phyloP scores from a whole-genome alignment of 2,888 invertebrate species.

The Orchesella flavescens region DNA sequence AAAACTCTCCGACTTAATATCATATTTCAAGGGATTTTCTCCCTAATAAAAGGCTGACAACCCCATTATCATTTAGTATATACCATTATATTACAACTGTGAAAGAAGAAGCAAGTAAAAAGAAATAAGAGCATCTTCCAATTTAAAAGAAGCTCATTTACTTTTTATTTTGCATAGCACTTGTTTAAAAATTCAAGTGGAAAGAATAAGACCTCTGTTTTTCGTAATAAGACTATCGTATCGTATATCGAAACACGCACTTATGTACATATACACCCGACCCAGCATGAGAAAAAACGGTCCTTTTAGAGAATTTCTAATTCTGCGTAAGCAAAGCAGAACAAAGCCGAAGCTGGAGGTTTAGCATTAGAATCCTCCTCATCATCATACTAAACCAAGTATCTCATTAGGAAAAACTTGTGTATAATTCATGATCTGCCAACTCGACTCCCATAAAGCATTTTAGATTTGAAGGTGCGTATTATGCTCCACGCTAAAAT shows the following conservation, averaged over 20 bases:
- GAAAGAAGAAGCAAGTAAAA: neutral
- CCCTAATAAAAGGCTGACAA: neutral
- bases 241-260: too few species aligned
- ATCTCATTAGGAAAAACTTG: slow-evolving; percentile 3
- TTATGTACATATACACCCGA: too few species aligned
- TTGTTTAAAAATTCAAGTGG: neutral
- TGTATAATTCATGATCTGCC: neutral
- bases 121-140: neutral
- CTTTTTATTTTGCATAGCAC: neutral
- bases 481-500: neutral
- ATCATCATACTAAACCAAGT: neutral
- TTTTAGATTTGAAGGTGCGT: neutral
- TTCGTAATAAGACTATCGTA: neutral
- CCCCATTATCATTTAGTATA: slow-evolving; percentile 1
- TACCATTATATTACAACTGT: neutral
- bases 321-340: neutral
- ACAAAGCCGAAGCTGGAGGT: neutral
- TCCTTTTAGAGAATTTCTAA: neutral
- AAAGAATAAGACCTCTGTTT: neutral
- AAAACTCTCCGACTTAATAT: neutral
- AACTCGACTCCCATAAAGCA: neutral
- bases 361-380: neutral
- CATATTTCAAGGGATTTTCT: slow-evolving; percentile 7
- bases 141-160: neutral
- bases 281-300: neutral